Conservation (phyloP, 2,888 invertebrate genomes). For the Podotricha telesiphe region DNA sequence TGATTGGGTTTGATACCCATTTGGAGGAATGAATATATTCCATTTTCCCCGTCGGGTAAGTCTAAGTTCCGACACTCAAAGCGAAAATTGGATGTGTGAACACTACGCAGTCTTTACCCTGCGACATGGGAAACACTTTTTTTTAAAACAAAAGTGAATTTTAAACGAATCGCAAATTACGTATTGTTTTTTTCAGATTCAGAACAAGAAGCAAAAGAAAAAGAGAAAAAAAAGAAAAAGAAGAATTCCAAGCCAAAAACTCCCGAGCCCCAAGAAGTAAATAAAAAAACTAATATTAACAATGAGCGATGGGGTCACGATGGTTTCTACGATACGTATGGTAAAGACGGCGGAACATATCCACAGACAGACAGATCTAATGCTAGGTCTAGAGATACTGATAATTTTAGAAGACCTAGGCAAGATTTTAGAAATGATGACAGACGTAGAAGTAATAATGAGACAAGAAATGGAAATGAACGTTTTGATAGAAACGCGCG, state of each 20-base stretch:
- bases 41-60: too few relatives aligned
- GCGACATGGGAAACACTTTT: too few relatives aligned
- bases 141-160: too few relatives aligned
- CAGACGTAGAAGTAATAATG: constrained; percentile 36
- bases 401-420: constrained; percentile 55
- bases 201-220: constrained; percentile 56
- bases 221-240: constrained; percentile 61
- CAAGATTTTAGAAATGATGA: constrained; percentile 46
- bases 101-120: too few relatives aligned
- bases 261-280: constrained; percentile 48
- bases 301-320: constrained; percentile 75
- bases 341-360: constrained; percentile 63
- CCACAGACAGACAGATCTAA: constrained; percentile 50
- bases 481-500: constrained; percentile 33
- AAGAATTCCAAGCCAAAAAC: constrained; percentile 53
- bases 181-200: constrained; percentile 54
- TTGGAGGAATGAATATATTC: too few relatives aligned
- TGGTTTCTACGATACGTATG: constrained; percentile 75
- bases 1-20: too few relatives aligned
- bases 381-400: constrained; percentile 48
- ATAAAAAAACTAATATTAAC: constrained; percentile 49
- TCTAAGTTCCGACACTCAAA: too few relatives aligned
- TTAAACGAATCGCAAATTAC: too few relatives aligned
- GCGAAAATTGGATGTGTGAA: too few relatives aligned
- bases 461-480: constrained; percentile 43